phyloP scores from a whole-genome alignment of 2,113 vertebrate genomes.

The Rhodinocichla rosea region DNA sequence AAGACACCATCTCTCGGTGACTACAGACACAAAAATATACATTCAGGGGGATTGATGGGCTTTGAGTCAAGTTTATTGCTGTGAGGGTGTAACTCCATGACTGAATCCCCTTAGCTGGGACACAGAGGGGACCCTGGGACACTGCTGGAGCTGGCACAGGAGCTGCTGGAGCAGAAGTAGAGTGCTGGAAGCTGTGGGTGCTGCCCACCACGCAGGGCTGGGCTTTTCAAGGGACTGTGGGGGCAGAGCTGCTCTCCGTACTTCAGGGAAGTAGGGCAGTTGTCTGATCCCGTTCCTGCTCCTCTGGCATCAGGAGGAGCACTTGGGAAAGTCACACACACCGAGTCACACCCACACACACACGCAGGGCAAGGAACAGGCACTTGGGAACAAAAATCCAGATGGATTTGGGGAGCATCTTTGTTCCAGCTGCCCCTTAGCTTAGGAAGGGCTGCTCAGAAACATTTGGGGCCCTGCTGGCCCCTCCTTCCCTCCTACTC shows the following conservation, averaged over 20 bases:
- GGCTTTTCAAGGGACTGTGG: background rate
- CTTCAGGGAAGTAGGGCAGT: constrained; percentile 1
- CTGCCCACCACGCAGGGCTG: background rate
- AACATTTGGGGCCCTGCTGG: background rate
- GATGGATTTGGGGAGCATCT: background rate
- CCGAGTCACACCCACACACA: background rate
- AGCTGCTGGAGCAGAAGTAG: background rate
- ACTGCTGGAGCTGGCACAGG: background rate
- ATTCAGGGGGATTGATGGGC: background rate
- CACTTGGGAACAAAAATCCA: background rate
- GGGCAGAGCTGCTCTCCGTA: constrained; percentile 14
- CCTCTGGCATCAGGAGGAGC: constrained; percentile 11
- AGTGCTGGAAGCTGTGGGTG: background rate
- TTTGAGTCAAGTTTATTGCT: background rate
- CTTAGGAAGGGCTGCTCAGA: background rate
- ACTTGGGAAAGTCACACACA: background rate
- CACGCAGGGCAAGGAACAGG: background rate
- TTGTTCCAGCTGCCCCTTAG: background rate
- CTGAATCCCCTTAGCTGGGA: background rate
- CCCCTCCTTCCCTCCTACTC: background rate
- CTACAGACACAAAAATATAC: constrained; percentile 34
- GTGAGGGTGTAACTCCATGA: background rate
- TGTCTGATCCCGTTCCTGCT: constrained; percentile 27
- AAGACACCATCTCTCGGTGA: constrained; percentile 6
- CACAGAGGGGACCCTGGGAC: background rate